Percentiles rank a stretch among this genome's conserved stretches.
Evolutionary conservation across 2,797 vertebrate genomes (phyloP).

Genomic region (Sebastes variabilis): DNA sequence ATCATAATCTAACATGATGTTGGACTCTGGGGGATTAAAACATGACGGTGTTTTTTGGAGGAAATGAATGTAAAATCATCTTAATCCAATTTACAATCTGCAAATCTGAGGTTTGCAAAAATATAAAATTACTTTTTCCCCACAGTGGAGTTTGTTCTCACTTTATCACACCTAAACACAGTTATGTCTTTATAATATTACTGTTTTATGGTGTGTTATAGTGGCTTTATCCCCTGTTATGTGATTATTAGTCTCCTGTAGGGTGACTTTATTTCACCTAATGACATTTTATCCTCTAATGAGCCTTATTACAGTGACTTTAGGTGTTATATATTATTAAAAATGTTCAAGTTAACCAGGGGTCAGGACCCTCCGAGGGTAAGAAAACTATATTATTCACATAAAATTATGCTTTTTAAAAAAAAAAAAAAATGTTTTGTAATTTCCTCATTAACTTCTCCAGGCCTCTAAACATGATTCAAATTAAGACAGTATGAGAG

Average conservation of each 20-base stretch:
- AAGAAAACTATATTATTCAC: neutral
- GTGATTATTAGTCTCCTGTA: neutral
- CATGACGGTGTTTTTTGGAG: neutral
- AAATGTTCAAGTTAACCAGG: neutral
- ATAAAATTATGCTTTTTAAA: neutral
- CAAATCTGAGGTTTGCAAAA: neutral
- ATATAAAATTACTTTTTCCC: neutral
- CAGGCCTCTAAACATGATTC: neutral
- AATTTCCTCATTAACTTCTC: neutral
- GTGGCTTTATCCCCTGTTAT: neutral
- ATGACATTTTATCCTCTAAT: neutral
- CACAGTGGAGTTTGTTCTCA: neutral
- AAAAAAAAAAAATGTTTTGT: neutral
- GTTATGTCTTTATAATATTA: neutral
- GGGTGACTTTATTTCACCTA: neutral
- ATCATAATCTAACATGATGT: slow-evolving; percentile 39
- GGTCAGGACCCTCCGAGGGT: too few relatives aligned
- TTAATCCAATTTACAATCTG: slow-evolving; percentile 33
- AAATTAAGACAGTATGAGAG: too few relatives aligned
- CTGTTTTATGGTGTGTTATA: too few relatives aligned
- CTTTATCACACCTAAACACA: neutral
- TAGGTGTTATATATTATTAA: neutral
- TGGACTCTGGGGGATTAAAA: slow-evolving; percentile 38
- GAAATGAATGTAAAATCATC: neutral
- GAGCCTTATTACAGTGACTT: neutral